Conservation (phyloP, 2,888 invertebrate species). For the Synergus umbraculus region DNA sequence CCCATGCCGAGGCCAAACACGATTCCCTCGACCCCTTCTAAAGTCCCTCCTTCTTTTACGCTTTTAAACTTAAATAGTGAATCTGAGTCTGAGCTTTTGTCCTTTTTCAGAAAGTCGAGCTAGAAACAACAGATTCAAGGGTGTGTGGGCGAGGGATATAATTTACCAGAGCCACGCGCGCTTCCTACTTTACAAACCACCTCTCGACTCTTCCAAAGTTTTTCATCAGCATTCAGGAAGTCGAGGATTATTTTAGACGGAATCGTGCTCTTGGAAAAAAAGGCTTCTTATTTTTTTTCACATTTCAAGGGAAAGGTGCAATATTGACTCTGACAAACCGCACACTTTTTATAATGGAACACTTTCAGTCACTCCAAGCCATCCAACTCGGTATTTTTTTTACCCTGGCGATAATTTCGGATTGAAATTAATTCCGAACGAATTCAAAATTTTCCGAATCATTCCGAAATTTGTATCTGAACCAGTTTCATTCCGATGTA, state of each 20-base stretch:
- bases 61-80: slow-evolving; percentile 22
- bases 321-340: no score
- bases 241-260: slow-evolving; percentile 24
- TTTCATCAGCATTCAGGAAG: neutral
- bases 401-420: no score
- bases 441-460: no score
- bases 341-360: no score
- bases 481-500: no score
- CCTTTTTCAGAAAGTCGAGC: neutral
- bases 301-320: neutral
- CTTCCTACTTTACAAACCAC: slow-evolving; percentile 7
- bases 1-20: slow-evolving; percentile 57
- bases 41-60: slow-evolving; percentile 36
- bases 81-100: neutral
- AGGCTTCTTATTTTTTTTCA: slow-evolving; percentile 16
- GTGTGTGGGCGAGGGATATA: slow-evolving; percentile 4
- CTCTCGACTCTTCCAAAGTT: slow-evolving; percentile 1
- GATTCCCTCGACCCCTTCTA: slow-evolving; percentile 48
- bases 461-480: no score
- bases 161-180: slow-evolving; percentile 24
- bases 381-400: no score
- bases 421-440: no score
- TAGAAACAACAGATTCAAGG: slow-evolving; percentile 1
- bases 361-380: no score
- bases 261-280: neutral